These are phyloP conservation scores for Melanocharis versteri DNA, from an alignment of 2,113 vertebrate genomes.

Conservation along the genomic window DNA sequence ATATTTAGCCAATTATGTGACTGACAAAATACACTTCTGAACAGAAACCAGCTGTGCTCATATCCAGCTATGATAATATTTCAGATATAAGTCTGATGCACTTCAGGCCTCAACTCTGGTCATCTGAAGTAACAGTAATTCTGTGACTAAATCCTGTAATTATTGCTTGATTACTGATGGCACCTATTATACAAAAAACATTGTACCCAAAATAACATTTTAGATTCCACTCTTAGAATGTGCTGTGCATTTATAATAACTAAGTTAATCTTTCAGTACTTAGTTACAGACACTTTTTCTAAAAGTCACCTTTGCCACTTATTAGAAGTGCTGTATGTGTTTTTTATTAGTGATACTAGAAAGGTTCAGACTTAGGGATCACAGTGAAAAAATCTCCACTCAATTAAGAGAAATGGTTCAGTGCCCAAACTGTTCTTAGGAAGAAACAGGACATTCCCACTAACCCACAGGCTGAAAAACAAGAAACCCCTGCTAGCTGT, in stretches of 20 bases:
- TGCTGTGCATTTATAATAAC: background rate
- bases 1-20: background rate
- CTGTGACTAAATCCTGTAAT: background rate
- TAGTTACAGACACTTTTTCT: background rate
- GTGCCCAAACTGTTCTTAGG: background rate
- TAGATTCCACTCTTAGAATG: background rate
- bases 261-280: background rate
- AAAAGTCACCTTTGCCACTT: background rate
- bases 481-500: background rate
- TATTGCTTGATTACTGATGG: background rate
- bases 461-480: background rate
- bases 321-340: background rate
- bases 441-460: background rate
- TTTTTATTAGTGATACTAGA: background rate
- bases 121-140: background rate
- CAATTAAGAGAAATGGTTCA: background rate
- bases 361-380: background rate
- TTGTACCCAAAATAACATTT: background rate
- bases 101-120: background rate
- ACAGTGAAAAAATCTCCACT: background rate
- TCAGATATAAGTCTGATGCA: background rate
- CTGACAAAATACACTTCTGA: background rate
- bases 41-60: background rate
- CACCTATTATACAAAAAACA: background rate
- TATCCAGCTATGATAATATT: background rate